Conservation (phyloP, 2,797 vertebrate genomes). For the Lophotriccus pileatus region DNA sequence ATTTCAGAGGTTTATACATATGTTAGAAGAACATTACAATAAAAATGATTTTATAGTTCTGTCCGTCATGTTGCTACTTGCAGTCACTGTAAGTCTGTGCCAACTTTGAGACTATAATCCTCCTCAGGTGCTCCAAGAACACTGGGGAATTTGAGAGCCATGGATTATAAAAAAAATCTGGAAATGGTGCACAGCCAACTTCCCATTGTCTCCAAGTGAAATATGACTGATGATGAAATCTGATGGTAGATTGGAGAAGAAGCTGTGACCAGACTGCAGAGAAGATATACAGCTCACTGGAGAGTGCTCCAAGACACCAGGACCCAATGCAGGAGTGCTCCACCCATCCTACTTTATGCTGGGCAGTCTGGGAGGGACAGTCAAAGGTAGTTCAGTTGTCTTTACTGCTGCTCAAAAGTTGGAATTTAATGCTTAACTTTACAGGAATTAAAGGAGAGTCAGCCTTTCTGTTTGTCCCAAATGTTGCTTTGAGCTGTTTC, state of each 20-base stretch:
- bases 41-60: background rate
- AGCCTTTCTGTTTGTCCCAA: background rate
- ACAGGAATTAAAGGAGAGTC: background rate
- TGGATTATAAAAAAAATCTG: background rate
- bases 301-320: background rate
- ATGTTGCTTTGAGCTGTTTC: background rate
- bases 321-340: background rate
- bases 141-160: background rate
- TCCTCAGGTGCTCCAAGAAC: background rate
- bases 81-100: background rate
- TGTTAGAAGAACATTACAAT: background rate
- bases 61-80: background rate
- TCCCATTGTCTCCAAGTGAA: background rate
- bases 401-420: background rate
- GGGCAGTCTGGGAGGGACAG: background rate
- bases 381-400: background rate
- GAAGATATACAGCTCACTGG: background rate
- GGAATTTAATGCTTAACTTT: background rate
- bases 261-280: background rate
- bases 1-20: background rate
- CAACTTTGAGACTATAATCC: background rate
- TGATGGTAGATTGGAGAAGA: background rate
- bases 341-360: background rate
- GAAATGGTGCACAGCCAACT: background rate
- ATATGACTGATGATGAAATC: background rate